These are phyloP conservation scores for Bungarus multicinctus DNA, from an alignment of 2,113 vertebrate genomes.

Conservation along the genomic window DNA sequence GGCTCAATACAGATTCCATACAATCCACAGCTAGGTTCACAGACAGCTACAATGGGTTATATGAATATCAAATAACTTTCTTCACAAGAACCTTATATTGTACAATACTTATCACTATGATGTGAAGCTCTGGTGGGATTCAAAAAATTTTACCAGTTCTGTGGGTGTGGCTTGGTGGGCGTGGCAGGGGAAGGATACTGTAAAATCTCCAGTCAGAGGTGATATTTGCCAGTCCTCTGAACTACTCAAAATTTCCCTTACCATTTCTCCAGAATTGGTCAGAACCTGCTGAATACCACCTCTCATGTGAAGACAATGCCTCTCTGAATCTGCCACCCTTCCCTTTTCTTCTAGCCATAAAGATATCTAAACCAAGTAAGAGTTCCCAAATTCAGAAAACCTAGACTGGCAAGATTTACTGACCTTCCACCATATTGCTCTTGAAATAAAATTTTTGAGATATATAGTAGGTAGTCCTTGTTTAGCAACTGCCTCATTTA, in stretches of 20 bases:
- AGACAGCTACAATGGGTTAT: conserved; percentile 74
- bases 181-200: too few relatives aligned
- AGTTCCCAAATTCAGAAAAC: not conserved
- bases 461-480: not conserved
- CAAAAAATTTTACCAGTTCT: too few relatives aligned
- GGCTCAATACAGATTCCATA: conserved; percentile 81
- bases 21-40: conserved; percentile 79
- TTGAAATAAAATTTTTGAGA: not conserved
- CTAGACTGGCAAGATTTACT: not conserved
- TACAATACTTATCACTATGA: not conserved
- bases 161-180: too few relatives aligned
- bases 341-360: not conserved
- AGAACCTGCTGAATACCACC: too few relatives aligned
- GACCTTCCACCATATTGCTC: not conserved
- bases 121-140: too few relatives aligned
- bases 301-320: not conserved
- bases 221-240: too few relatives aligned
- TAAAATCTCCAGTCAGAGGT: too few relatives aligned
- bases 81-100: not conserved
- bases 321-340: not conserved
- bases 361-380: not conserved
- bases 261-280: too few relatives aligned
- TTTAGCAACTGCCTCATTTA: not conserved
- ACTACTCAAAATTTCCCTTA: too few relatives aligned
- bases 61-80: not conserved